A percentile compares a stretch with the other conserved stretches of the same genome.
These are phyloP conservation scores for Melanophora roralis DNA, from an alignment of 2,888 invertebrate species.

Conservation along the genomic window DNA sequence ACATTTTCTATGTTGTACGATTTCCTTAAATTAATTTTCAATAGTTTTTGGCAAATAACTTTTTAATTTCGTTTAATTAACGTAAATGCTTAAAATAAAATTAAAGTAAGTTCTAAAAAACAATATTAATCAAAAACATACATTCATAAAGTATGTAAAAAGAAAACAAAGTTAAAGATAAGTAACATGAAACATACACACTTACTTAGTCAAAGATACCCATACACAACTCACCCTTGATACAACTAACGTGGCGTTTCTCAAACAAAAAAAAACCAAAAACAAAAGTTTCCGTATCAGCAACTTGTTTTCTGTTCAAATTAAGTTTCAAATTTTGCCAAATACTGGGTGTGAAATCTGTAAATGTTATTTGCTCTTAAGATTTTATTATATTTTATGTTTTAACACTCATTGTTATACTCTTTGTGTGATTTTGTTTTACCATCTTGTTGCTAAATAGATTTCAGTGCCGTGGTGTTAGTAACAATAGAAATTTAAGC, in stretches of 20 bases:
- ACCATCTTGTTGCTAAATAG: neutral
- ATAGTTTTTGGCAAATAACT: constrained; percentile 51
- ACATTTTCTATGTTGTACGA: neutral
- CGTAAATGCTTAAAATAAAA: constrained; percentile 33
- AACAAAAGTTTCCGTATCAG: neutral
- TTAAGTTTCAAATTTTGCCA: neutral
- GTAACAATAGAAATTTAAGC: neutral
- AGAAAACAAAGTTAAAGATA: neutral
- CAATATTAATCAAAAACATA: neutral
- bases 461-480: neutral
- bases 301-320: neutral
- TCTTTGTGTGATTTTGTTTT: neutral
- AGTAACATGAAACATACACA: too few species aligned
- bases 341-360: neutral
- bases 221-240: neutral
- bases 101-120: constrained; percentile 7
- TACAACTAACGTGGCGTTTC: neutral
- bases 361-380: neutral
- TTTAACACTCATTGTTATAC: neutral
- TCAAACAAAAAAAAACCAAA: neutral
- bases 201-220: neutral
- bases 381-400: neutral
- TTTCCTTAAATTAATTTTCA: neutral
- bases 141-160: neutral
- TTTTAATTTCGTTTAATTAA: constrained; percentile 62